Base-by-base conservation (phyloP, 2,888 invertebrate species). In the Polymixis flavicincta region DNA sequence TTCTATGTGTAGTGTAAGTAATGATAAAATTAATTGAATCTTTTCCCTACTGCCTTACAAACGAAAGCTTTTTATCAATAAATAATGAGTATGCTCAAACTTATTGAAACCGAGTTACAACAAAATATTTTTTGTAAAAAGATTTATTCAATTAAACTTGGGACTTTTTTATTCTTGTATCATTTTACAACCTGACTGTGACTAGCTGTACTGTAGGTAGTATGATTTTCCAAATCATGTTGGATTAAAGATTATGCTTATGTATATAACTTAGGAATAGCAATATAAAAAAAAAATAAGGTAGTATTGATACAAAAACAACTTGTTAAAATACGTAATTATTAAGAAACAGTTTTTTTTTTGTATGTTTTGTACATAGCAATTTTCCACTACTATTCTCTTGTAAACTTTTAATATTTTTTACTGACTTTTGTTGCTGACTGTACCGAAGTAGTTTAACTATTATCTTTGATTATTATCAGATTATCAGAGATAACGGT, bases 111-210 rank as follows among this genome's bases (percentile, higher is more conserved):
- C 14, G 68, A 72, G 19, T 55, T 73, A 63, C 50, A 63, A 60
- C 19, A 67, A 74, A 61, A 73, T 85, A 83, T 80, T 82, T 86
- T 81, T 85, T 87, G 85, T 84, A 80, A 74, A 69, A 83, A 71
- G 28, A 78, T 80, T 75, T 86, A 81, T 87, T 85, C 50, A 66
- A 86, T 55, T 87, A 87, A 84, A 86, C 57, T 78, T 79, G 59
- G 22, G 14, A 69, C 57, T 71, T 78, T 75, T 67, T 74, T 65
- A 63, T 28, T n/a, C 17, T 63, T 67, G 61, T 84, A 48, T 85
- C 7, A 74, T 86, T 82, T 77, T 28, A 52, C 25, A 25, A 32
- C 32, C 45, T 7, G 32, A 11, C 4, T 48, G 28, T 8, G 25
- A 17, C 54, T 32, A 22, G 22, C 25, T 19, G 11, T 22, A 45